Evolutionary conservation across 2,113 vertebrate genomes (phyloP).

Genomic region (Tonatia bakeri): DNA sequence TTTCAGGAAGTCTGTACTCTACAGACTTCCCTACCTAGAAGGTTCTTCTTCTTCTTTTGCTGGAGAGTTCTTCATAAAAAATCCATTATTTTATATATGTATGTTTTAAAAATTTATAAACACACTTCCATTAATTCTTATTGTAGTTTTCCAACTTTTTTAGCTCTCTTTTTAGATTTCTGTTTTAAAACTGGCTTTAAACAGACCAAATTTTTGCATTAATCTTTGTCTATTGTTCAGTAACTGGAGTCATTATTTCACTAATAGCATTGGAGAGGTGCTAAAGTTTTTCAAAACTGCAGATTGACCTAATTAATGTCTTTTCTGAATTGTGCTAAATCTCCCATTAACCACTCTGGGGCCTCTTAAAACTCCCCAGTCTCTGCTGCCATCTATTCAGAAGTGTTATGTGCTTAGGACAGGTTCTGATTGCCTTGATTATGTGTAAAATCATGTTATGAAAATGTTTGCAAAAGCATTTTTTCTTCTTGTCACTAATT

Average conservation of each 20-base stretch:
- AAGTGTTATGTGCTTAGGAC: conserved; percentile 58
- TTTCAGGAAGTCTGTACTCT: neutral
- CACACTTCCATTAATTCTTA: conserved; percentile 17
- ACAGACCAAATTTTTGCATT: conserved; percentile 34
- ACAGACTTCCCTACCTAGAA: no score
- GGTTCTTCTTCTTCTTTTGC: neutral
- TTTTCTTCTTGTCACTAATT: conserved; percentile 22
- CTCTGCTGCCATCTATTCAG: conserved; percentile 47
- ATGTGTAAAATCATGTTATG: conserved; percentile 26
- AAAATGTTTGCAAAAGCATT: conserved; percentile 54
- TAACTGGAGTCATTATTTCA: conserved; percentile 67
- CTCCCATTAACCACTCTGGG: conserved; percentile 71
- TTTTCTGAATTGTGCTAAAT: conserved; percentile 75
- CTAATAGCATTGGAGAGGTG: conserved; percentile 74
- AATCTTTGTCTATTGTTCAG: conserved; percentile 66
- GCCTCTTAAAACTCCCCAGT: conserved; percentile 72
- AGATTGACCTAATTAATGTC: conserved; percentile 75
- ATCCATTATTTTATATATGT: neutral
- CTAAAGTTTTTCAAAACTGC: conserved; percentile 70
- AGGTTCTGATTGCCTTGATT: conserved; percentile 66
- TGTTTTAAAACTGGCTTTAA: conserved; percentile 33
- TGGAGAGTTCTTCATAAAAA: neutral
- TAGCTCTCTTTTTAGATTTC: conserved; percentile 23
- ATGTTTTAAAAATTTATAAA: conserved; percentile 42
- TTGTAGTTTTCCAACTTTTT: conserved; percentile 43